These are phyloP conservation scores for Heliothis virescens DNA, from an alignment of 1,140 invertebrate genomes.

Conservation along the genomic window DNA sequence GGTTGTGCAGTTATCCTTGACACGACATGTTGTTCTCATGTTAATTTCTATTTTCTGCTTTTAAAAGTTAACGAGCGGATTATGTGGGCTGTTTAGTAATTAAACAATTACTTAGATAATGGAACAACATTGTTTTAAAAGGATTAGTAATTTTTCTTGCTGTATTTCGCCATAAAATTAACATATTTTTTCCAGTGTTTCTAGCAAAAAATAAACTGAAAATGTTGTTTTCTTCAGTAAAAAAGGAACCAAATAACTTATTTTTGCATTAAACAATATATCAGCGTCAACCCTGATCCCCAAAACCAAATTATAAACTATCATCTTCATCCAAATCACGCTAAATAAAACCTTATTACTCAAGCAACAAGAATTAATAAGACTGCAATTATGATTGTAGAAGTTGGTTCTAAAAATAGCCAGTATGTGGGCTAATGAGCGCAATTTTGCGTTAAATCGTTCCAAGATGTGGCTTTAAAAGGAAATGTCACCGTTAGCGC, in stretches of 20 bases:
- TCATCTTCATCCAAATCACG: not conserved
- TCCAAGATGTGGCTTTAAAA: slow-evolving; percentile 20
- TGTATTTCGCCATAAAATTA: too few relatives aligned
- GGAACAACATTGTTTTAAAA: too few relatives aligned
- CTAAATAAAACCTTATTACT: slow-evolving; percentile 16
- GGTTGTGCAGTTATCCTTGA: slow-evolving; percentile 38
- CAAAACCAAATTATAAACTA: slow-evolving; percentile 6
- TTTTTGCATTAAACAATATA: not conserved
- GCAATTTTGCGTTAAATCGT: slow-evolving; percentile 52
- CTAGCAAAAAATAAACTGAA: not conserved
- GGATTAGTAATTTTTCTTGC: too few relatives aligned
- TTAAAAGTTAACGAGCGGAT: not conserved
- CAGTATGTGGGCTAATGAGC: slow-evolving; percentile 50
- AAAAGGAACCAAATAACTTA: too few relatives aligned
- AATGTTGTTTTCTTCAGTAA: not conserved
- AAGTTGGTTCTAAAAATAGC: slow-evolving; percentile 51
- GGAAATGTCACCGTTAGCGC: slow-evolving; percentile 1
- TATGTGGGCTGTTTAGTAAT: slow-evolving; percentile 2
- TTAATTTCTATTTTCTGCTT: slow-evolving; percentile 26
- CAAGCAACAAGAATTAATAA: not conserved
- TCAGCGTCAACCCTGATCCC: slow-evolving; percentile 17
- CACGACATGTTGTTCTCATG: slow-evolving; percentile 31
- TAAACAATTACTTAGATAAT: not conserved
- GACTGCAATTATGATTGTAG: not conserved
- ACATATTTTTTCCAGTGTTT: not conserved